These are phyloP conservation scores for Xestia rhomboidea DNA, from an alignment of 2,888 invertebrate species.

Conservation along the genomic window DNA sequence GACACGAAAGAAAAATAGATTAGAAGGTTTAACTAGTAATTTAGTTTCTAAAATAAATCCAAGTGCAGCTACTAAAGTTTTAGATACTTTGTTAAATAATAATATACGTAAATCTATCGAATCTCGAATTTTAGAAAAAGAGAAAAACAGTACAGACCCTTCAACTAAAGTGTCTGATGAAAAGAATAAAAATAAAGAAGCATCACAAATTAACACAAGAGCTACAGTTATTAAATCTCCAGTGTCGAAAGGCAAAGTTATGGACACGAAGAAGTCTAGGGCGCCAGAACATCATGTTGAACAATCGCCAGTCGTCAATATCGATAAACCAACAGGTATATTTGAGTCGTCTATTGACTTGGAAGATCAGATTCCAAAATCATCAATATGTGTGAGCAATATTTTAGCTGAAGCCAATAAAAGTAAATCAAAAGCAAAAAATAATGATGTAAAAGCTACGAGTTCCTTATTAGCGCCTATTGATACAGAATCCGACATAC, in stretches of 20 bases:
- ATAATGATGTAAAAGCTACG: slow-evolving; percentile 73
- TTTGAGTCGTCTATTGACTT: slow-evolving; percentile 93
- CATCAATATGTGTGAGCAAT: slow-evolving; percentile 88
- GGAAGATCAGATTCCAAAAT: slow-evolving; percentile 92
- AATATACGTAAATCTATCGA: slow-evolving; percentile 89
- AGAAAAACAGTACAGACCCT: slow-evolving; percentile 78
- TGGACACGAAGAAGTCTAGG: slow-evolving; percentile 87
- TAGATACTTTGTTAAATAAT: slow-evolving; percentile 88
- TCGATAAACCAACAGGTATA: slow-evolving; percentile 92
- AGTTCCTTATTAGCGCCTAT: slow-evolving; percentile 79
- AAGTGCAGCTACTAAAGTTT: slow-evolving; percentile 88
- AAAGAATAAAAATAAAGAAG: slow-evolving; percentile 81
- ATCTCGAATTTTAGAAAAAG: slow-evolving; percentile 87
- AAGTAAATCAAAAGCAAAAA: slow-evolving; percentile 80
- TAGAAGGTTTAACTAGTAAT: slow-evolving; percentile 91
- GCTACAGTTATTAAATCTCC: slow-evolving; percentile 91
- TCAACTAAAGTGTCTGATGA: slow-evolving; percentile 78
- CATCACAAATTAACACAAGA: slow-evolving; percentile 85
- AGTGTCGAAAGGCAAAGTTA: slow-evolving; percentile 87
- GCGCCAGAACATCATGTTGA: slow-evolving; percentile 74
- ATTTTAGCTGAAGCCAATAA: slow-evolving; percentile 83
- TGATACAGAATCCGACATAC: slow-evolving; percentile 86
- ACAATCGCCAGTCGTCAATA: slow-evolving; percentile 82
- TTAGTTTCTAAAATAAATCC: slow-evolving; percentile 91
- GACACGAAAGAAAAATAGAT: slow-evolving; percentile 91